Evolutionary conservation across 2,888 invertebrate species (phyloP), one percentile per base, ranked within the genome.

Genomic region (Heteromyza rotundicornis): DNA sequence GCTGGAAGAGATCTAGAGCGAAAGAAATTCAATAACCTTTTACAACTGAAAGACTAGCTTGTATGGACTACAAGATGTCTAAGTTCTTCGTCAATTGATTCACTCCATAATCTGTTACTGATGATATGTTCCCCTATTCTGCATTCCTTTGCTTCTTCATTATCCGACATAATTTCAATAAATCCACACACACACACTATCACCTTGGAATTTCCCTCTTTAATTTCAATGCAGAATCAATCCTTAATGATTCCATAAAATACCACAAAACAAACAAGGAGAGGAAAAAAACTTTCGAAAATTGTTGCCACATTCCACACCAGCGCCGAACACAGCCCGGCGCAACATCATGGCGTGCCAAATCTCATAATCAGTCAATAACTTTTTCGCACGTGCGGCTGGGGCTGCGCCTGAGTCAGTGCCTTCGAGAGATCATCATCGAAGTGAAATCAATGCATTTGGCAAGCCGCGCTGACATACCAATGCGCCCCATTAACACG

Each of bases 351-450:
- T 74, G 75, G 74, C 74, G 77, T 75, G 74, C 74, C 74, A 75
- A 75, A 75, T 75, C 77, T 76, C 77, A 75, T 75, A 75, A 76
- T 75, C 74, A 75, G 74, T 75, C 74, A 75, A 75, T 75, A 76
- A 76, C 74, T 75, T 75, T 70, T 67, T 68, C 71, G 74, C 74
- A 75, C 74, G 74, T 75, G 74, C 75, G 55, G 55, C 32, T n/a
- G n/a, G 52, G 19, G 8, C 40, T 27, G 60, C 57, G 56, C 50
- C 66, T 53, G 24, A 60, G n/a, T n/a, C n/a, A n/a, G 27, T 64
- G 71, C 65, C 74, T 70, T 32, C 40, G 40, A 7, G 10, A 40
- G 40, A 3, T n/a, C 3, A 71, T 71, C 68, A 76, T 75, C 75
- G 75, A 76, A 75, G 77, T 71, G 74, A 75, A 75, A 75, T 75